Evolutionary conservation across 1,140 invertebrate species (phyloP), one percentile per base, ranked within the genome.

Genomic region (Oedothorax gibbosus): DNA sequence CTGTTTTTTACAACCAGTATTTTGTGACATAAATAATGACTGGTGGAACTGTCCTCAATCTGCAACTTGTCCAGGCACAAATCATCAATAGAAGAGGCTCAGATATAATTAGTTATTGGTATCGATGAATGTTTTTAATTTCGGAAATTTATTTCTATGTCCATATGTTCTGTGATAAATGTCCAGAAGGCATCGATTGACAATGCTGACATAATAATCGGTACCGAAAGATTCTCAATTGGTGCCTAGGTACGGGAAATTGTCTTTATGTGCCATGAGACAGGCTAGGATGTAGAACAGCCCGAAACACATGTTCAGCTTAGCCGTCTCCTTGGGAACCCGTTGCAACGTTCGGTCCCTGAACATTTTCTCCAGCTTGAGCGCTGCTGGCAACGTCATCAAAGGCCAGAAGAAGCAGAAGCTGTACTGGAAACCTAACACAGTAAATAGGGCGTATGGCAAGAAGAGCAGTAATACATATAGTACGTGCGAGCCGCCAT

Each of bases 391-490:
- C 85, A 98, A 91, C 14, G 97, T 98, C 2, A 97, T 90, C 35
- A 98, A 91, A 54, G 97, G 97, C 76, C 98, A 90, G 85, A 97
- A 91, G 89, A 98, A 96, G 94, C 95, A 98, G 56, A 93, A 89
- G 7, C 95, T 96, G 79, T 88, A 90, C 89, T 96, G 94, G 0
- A 97, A 91, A 9, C 94, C 93, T 75, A 95, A 92, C 62, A 97
- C 94, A 54, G 95, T 93, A 90, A 98, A 95, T 85, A 96, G 93
- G 79, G 98, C 95, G 88, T 98, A 98, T 7, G 97, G 97, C 62
- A 94, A 93, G 90, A 98, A 99, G 12, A 99, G 89, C 85, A 99
- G 92, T 91, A 97, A 93, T 68, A 95, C 95, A 90, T 97, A 98
- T 10, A 98, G 91, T 85, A 97, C 92, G 90, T 98, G 96, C 12